Conservation (phyloP, 2,888 invertebrate species). For the Microplitis manilae region DNA sequence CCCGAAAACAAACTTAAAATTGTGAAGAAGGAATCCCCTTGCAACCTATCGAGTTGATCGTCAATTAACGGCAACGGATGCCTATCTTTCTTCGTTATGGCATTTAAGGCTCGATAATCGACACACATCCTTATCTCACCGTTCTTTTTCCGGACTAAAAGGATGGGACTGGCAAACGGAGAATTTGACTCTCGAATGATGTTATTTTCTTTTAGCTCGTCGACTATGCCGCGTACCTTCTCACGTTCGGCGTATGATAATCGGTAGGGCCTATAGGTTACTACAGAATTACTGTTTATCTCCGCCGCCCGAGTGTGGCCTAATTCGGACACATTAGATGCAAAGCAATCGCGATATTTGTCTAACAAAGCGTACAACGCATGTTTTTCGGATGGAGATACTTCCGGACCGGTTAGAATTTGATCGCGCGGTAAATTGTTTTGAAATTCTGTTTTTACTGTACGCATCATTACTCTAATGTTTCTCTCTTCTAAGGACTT, state of each 20-base stretch:
- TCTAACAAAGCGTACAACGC: constrained; percentile 23
- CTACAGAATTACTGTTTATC: constrained; percentile 24
- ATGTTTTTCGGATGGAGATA: constrained; percentile 6
- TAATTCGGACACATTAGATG: constrained; percentile 14
- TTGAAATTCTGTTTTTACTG: constrained; percentile 2
- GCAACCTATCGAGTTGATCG: constrained; percentile 59
- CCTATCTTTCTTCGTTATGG: constrained; percentile 56
- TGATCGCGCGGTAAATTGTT: constrained; percentile 15
- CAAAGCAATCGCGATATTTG: constrained; percentile 27
- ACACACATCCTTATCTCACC: constrained; percentile 50
- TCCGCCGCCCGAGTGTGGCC: constrained; percentile 15
- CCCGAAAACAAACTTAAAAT: constrained; percentile 60
- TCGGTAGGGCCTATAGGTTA: constrained; percentile 34
- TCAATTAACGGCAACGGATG: constrained; percentile 64
- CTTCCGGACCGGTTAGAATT: constrained; percentile 11
- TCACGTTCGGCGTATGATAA: constrained; percentile 35
- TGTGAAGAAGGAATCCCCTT: constrained; percentile 55
- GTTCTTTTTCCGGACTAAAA: constrained; percentile 51
- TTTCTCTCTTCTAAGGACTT: neutral
- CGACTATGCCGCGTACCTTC: constrained; percentile 28
- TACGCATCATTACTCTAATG: too few species aligned
- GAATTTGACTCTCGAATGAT: constrained; percentile 37
- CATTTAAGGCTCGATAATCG: constrained; percentile 58
- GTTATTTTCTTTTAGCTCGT: constrained; percentile 28
- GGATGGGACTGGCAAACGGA: constrained; percentile 45